Base-by-base conservation (phyloP, 2,113 vertebrate species). In the Cheilinus undulatus region DNA sequence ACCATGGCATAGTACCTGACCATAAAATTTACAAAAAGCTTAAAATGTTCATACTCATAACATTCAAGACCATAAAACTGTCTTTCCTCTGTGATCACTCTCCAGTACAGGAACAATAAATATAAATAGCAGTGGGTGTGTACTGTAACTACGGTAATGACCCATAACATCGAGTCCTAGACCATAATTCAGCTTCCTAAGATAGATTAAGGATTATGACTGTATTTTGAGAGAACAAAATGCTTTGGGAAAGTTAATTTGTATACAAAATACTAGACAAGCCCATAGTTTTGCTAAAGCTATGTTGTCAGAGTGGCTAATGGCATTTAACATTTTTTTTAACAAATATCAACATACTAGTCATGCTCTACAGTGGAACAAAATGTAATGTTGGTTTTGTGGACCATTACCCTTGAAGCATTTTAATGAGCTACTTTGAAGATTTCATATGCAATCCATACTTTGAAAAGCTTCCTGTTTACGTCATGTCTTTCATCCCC, bases 11-110 rank as follows among this genome's bases (percentile, higher is more conserved):
- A 73, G 61, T 2, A 54, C 49, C 5, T 36, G 52, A 50, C 45
- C 32, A 73, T 65, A 74, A 69, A 64, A 27, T 45, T 65, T 3
- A 26, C 30, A 48, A 40, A 34, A 76, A 53, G 27, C 36, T 65
- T 22, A 50, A 17, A 40, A 51, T 22, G 40, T 62, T 15, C 7
- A 3, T 28, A 30, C 28, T 36, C 26, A 23, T 15, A 30, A 62
- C 36, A 2, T 30, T 32, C 24, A 74, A 20, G 40, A 42, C 28
- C 32, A 57, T 53, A 76, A 72, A 50, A 14, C 28, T 28, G 11
- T 22, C 14, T 28, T 52, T 66, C 50, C 4, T 34, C 14, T 32
- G 19, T 17, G 43, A 46, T 56, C 45, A 42, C 26, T 36, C 26
- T 27, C 11, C 3, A 30, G 53, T 7, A 61, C 34, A 28, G 40